phyloP scores from a whole-genome alignment of 2,888 invertebrate species.

The Lutraria lutraria region DNA sequence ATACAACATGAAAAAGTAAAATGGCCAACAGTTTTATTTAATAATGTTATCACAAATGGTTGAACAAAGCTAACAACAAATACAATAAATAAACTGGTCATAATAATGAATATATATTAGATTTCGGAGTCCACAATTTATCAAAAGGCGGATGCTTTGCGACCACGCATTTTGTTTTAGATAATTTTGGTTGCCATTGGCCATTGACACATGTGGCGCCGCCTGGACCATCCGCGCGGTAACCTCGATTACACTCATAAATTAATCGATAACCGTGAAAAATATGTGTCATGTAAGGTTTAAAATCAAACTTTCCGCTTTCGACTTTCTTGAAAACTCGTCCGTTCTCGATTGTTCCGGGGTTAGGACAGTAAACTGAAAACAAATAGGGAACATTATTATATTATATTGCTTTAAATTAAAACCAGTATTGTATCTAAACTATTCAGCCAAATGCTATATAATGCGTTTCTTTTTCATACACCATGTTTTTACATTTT shows the following conservation, averaged over 20 bases:
- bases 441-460: too few species aligned
- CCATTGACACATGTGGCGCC: constrained; percentile 97
- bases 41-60: too few species aligned
- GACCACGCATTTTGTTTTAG: constrained; percentile 93
- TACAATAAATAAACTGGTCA: background rate
- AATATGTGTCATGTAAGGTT: constrained; percentile 92
- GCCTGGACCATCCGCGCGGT: constrained; percentile 94
- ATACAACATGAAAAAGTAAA: too few species aligned
- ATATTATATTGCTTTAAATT: too few species aligned
- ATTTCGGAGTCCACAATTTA: constrained; percentile 77
- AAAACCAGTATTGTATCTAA: too few species aligned
- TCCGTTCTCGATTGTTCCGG: constrained; percentile 62
- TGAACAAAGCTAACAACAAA: too few species aligned
- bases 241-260: constrained; percentile 98
- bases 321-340: constrained; percentile 89
- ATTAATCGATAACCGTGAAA: constrained; percentile 88
- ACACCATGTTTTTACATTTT: too few species aligned
- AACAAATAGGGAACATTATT: too few species aligned
- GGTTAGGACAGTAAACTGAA: constrained; percentile 69
- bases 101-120: constrained; percentile 39
- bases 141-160: constrained; percentile 92
- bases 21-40: too few species aligned
- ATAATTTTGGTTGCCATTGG: constrained; percentile 93
- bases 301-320: constrained; percentile 97
- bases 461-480: too few species aligned